These are phyloP conservation scores for Atta colombica DNA, from an alignment of 1,140 invertebrate species.

Conservation along the genomic window DNA sequence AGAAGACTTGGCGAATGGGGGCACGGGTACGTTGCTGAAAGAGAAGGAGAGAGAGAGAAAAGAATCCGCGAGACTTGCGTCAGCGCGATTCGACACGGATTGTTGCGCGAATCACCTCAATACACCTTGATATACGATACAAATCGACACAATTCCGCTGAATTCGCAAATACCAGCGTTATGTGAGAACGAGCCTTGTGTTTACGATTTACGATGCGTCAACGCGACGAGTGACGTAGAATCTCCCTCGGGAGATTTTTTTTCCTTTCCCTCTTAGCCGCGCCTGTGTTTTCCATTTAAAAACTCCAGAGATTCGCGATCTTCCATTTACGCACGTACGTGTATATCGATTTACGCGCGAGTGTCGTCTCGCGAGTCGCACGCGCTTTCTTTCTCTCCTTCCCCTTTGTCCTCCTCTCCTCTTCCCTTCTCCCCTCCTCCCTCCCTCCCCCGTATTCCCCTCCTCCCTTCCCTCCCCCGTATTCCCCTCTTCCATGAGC, in stretches of 20 bases:
- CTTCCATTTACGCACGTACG: conserved; percentile 66
- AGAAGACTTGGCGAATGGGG: conserved; percentile 67
- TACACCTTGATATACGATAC: neutral
- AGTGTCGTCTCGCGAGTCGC: conserved; percentile 44
- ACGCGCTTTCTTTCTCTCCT: conserved; percentile 40
- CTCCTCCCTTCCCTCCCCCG: neutral
- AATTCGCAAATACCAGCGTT: neutral
- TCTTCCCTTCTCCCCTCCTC: neutral
- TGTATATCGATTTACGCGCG: conserved; percentile 80
- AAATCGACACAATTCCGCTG: neutral
- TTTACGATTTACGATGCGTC: neutral
- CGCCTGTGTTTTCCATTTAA: neutral
- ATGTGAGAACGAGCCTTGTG: neutral
- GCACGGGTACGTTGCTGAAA: conserved; percentile 66
- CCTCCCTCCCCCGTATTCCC: neutral
- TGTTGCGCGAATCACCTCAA: neutral
- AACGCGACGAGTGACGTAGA: conserved; percentile 28
- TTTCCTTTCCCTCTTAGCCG: neutral
- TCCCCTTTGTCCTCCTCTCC: conserved; percentile 11
- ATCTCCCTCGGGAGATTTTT: neutral
- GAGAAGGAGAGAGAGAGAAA: conserved; percentile 2
- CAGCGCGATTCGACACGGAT: neutral
- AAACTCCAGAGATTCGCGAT: conserved; percentile 16
- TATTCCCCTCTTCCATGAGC: neutral
- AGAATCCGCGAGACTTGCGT: neutral